Conservation (phyloP, 1,140 invertebrate genomes). For the Drosophila saltans region DNA sequence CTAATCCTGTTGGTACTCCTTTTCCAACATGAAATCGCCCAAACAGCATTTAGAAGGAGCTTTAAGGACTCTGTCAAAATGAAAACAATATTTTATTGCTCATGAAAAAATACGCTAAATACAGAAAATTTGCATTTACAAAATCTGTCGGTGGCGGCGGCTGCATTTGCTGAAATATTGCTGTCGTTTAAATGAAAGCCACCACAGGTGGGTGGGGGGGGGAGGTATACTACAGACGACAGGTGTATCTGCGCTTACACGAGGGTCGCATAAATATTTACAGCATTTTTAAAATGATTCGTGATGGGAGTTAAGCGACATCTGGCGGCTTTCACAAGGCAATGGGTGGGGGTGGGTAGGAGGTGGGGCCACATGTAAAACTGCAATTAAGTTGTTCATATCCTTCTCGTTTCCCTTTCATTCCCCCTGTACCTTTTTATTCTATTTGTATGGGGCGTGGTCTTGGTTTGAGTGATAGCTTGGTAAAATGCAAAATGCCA, state of each 20-base stretch:
- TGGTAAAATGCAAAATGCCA: slow-evolving; percentile 18
- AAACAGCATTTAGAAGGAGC: slow-evolving; percentile 9
- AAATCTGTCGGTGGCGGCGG: slow-evolving; percentile 46
- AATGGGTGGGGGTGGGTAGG: neutral
- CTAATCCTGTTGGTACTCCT: neutral
- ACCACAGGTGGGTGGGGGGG: neutral
- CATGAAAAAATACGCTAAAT: slow-evolving; percentile 70
- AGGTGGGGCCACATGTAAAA: slow-evolving; percentile 57
- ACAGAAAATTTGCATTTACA: slow-evolving; percentile 75
- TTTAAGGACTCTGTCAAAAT: slow-evolving; percentile 17
- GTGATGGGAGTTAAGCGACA: slow-evolving; percentile 48
- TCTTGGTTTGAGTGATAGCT: slow-evolving; percentile 19
- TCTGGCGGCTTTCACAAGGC: slow-evolving; percentile 63
- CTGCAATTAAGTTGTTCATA: slow-evolving; percentile 77
- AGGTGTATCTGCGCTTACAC: slow-evolving; percentile 59
- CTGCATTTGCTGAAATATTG: slow-evolving; percentile 56
- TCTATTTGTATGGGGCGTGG: slow-evolving; percentile 13
- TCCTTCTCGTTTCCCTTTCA: neutral
- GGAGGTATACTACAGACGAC: slow-evolving; percentile 6
- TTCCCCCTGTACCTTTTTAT: neutral
- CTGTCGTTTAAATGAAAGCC: slow-evolving; percentile 52
- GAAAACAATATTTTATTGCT: slow-evolving; percentile 54
- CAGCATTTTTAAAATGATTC: slow-evolving; percentile 74
- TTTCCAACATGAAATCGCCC: no score
- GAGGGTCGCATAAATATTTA: slow-evolving; percentile 70